Evolutionary conservation across 2,888 invertebrate genomes (phyloP).

Genomic region (Drosophila cyrtoloma): DNA sequence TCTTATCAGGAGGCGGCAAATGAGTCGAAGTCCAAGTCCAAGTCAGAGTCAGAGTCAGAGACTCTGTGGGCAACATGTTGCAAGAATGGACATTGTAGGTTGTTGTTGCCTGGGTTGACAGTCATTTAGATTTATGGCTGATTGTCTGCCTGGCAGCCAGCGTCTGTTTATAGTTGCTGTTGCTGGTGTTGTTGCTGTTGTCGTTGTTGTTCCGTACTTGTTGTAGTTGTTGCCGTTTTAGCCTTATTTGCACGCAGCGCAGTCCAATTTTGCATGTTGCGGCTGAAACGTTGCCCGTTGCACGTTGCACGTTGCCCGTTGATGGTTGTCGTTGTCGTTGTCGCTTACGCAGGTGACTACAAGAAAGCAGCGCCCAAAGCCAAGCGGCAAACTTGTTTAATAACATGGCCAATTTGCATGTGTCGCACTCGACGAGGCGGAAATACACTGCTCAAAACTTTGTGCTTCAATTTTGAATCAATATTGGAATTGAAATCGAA

Average conservation of each 20-base stretch:
- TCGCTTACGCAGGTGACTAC: conserved; percentile 81
- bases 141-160: conserved; percentile 75
- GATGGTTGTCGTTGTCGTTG: conserved; percentile 60
- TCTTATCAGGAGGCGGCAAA: conserved; percentile 79
- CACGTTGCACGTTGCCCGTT: conserved; percentile 26
- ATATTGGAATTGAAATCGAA: not conserved
- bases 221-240: conserved; percentile 57
- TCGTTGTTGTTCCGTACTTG: conserved; percentile 24
- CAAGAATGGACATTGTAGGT: conserved; percentile 67
- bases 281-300: conserved; percentile 15
- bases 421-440: conserved; percentile 71
- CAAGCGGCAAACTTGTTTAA: conserved; percentile 75
- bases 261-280: conserved; percentile 77
- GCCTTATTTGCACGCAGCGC: conserved; percentile 80
- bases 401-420: conserved; percentile 81
- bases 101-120: conserved; percentile 72
- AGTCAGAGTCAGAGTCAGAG: conserved; percentile 1
- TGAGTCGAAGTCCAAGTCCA: conserved; percentile 47
- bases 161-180: conserved; percentile 64
- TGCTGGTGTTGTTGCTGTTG: conserved; percentile 21
- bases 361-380: conserved; percentile 62
- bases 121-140: conserved; percentile 82
- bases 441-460: conserved; percentile 7
- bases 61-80: conserved; percentile 65
- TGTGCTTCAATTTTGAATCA: not conserved